Evolutionary conservation across 2,888 invertebrate genomes (phyloP).

Genomic region (Melolontha melolontha): DNA sequence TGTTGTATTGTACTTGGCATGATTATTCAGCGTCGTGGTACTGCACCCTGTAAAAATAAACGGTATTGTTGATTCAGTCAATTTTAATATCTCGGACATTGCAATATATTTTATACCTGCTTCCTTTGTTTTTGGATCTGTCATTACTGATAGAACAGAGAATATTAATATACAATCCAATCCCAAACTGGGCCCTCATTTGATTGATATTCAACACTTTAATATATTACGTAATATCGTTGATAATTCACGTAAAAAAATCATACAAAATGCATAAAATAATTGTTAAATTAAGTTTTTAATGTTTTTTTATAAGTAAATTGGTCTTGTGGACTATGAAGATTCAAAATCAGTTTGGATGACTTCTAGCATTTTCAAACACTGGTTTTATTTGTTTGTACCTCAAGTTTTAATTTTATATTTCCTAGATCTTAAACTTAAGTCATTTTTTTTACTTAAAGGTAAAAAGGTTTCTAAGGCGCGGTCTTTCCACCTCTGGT

Average conservation of each 20-base stretch:
- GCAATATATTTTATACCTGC: constrained; percentile 21
- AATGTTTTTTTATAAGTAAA: no score
- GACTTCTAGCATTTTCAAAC: no score
- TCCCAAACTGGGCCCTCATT: background rate
- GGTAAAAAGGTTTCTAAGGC: no score
- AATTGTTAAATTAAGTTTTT: background rate
- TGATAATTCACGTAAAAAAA: background rate
- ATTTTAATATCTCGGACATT: no score
- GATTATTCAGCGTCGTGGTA: constrained; percentile 61
- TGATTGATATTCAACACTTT: constrained; percentile 1
- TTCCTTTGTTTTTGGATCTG: constrained; percentile 32
- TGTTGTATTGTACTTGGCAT: constrained; percentile 37
- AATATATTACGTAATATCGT: background rate
- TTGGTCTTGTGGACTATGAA: no score
- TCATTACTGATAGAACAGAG: constrained; percentile 39
- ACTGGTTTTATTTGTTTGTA: no score
- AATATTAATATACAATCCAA: constrained; percentile 30
- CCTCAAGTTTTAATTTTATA: background rate
- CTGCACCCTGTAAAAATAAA: constrained; percentile 56
- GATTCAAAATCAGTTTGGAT: no score
- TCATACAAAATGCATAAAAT: no score
- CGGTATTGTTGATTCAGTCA: background rate
- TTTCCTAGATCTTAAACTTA: no score
- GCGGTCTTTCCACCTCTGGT: no score
- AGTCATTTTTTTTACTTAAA: no score